Base-by-base conservation (phyloP, 2,888 invertebrate genomes). In the Ochropacha duplaris region DNA sequence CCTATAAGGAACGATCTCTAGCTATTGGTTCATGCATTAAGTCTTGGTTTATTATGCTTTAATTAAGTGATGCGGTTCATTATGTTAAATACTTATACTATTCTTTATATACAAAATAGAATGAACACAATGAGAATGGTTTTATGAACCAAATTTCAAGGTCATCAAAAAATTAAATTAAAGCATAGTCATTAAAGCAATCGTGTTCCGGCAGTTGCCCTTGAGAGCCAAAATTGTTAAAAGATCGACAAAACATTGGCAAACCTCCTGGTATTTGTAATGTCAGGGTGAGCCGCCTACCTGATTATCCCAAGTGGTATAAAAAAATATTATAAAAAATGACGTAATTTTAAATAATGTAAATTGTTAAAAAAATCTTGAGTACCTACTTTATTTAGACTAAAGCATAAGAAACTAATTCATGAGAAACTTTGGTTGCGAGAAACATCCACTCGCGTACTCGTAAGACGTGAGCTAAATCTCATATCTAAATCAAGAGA, bases 1-100 rank as follows among this genome's bases (percentile, higher is more conserved):
- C 74, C 66, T 76, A 73, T 72, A 74, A 69, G 63, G 64, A 74
- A 68, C 70, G 75, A 72, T 76, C 66, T 72, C 61, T 71, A 72
- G 66, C 64, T 67, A 65, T 62, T 59, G 64, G 59, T 63, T 71
- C 68, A 72, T 72, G 65, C 71, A 72, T 74, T 73, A 75, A 74
- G 72, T 70, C 64, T 31, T 4, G 19, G 34, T 9, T n/a, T 36
- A 34, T 34, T 34, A 39, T 39, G 9, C 19, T 19, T 16, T 44
- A 19, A 19, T 31, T 6, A 6, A 36, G n/a, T 36, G 5, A 36
- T n/a, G n/a, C 5, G 5, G 36, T 36, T 36, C 36, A 19, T 36
- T 19, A 44, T 19, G 16, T 19, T 44, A 8, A 8, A 9, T 19
- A n/a, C n/a, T n/a, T n/a, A n/a, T n/a, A n/a, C 26, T 26, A 26